Base-by-base conservation (phyloP, 2,113 vertebrate genomes). In the Salvator merianae region DNA sequence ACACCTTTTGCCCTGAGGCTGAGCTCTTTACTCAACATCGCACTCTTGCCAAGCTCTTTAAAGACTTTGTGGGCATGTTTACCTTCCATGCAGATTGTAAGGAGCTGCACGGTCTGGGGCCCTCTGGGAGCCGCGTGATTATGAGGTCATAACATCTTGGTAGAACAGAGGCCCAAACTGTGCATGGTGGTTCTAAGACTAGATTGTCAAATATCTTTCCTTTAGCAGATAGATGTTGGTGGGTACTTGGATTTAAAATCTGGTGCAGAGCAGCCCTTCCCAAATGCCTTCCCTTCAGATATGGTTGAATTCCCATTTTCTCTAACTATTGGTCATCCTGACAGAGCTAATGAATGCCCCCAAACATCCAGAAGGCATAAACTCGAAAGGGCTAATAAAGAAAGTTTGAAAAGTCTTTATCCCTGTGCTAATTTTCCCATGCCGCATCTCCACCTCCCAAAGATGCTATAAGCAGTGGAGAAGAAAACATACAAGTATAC, bases 1-100 rank as follows among this genome's bases (percentile, higher is more conserved):
- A 72, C 76, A 84, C 68, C 76, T 59, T 84, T 40, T 71, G 13
- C 68, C 83, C 22, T 12, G 7, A 36, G 83, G 83, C 66, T 34
- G 20, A 30, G 63, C 38, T 26, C 53, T 71, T 70, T 47, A 30
- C 59, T 79, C 30, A n/a, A 26, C 74, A 77, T 70, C 4, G 14
- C n/a, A 30, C 40, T 83, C 59, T 22, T 36, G 8, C 36, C 28
- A 12, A 63, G 24, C 55, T 73, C 40, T 53, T 74, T 38, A 53
- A 79, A 74, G 40, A 47, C 55, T 55, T 55, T 34, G 3, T 14
- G 30, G 26, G 22, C 63, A 3, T 40, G 24, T 34, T 71, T 71
- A 47, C 20, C 74, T 84, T 71, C 63, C n/a, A 4, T 4, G 5
- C 12, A 6, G 28, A 30, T 22, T 71, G 18, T 10, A 36, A 30